Evolutionary conservation across 2,888 invertebrate genomes (phyloP).

Genomic region (Escarpia spicata): DNA sequence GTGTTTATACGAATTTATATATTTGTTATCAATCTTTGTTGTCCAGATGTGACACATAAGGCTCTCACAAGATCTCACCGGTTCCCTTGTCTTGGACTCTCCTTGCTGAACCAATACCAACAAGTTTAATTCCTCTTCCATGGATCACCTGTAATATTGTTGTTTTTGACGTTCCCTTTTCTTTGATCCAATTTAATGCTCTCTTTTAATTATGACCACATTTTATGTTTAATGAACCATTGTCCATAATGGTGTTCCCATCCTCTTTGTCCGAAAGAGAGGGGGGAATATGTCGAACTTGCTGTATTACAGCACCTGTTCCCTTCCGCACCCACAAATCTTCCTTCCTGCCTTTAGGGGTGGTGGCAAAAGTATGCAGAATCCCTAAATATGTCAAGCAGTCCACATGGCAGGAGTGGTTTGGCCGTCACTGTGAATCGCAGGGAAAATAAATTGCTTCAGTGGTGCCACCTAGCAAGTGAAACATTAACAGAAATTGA

Average conservation of each 20-base stretch:
- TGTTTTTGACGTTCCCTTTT: not conserved
- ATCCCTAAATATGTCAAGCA: too few relatives aligned
- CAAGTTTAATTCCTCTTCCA: not conserved
- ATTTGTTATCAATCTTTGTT: not conserved
- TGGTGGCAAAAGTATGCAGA: too few relatives aligned
- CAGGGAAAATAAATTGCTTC: too few relatives aligned
- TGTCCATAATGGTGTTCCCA: not conserved
- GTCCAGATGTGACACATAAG: not conserved
- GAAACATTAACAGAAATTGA: too few relatives aligned
- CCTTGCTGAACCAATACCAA: not conserved
- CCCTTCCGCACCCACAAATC: not conserved
- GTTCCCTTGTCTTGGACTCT: not conserved
- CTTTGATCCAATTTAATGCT: not conserved
- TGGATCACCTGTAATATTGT: not conserved
- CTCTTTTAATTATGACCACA: too few relatives aligned
- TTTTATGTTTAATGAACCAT: too few relatives aligned
- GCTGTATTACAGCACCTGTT: not conserved
- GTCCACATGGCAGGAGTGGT: too few relatives aligned
- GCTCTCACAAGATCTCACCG: not conserved
- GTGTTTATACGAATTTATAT: too few relatives aligned
- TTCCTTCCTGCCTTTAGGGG: not conserved
- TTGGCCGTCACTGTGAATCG: too few relatives aligned
- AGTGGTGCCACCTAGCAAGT: too few relatives aligned
- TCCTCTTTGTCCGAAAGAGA: not conserved
- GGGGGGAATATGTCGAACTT: not conserved